phyloP scores from a whole-genome alignment of 1,140 invertebrate species.

The Tenebrio molitor region DNA sequence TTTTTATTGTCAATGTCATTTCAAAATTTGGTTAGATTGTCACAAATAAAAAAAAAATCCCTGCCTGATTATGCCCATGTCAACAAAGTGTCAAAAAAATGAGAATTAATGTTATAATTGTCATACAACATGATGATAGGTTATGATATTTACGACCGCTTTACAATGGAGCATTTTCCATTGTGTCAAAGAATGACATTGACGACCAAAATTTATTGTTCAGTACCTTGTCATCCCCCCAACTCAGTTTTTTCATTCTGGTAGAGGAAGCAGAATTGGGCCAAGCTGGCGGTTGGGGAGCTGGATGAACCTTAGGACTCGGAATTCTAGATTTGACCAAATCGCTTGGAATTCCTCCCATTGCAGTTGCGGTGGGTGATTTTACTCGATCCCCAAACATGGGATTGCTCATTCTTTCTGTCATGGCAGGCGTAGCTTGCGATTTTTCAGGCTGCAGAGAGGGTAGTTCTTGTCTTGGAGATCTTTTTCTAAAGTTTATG shows the following conservation, averaged over 20 bases:
- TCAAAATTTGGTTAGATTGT: no score
- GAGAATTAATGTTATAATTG: no score
- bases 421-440: slow-evolving; percentile 12
- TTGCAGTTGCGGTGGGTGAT: slow-evolving; percentile 61
- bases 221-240: slow-evolving; percentile 78
- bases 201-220: no score
- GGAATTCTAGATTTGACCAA: slow-evolving; percentile 57
- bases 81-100: no score
- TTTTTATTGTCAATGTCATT: no score
- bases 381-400: slow-evolving; percentile 60
- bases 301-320: slow-evolving; percentile 65
- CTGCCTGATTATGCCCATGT: no score
- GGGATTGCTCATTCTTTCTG: slow-evolving; percentile 61
- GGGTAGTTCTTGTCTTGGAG: slow-evolving; percentile 57
- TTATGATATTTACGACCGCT: no score
- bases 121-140: no score
- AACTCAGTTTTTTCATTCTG: slow-evolving; percentile 80
- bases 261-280: slow-evolving; percentile 70
- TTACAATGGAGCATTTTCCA: no score
- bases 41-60: no score
- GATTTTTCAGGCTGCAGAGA: slow-evolving; percentile 54
- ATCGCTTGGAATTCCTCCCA: slow-evolving; percentile 62
- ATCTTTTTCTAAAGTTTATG: slow-evolving; percentile 50
- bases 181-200: no score
- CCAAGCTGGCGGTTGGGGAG: slow-evolving; percentile 62